These are phyloP conservation scores for Julus scandinavius DNA, from an alignment of 2,888 invertebrate genomes.

Conservation along the genomic window DNA sequence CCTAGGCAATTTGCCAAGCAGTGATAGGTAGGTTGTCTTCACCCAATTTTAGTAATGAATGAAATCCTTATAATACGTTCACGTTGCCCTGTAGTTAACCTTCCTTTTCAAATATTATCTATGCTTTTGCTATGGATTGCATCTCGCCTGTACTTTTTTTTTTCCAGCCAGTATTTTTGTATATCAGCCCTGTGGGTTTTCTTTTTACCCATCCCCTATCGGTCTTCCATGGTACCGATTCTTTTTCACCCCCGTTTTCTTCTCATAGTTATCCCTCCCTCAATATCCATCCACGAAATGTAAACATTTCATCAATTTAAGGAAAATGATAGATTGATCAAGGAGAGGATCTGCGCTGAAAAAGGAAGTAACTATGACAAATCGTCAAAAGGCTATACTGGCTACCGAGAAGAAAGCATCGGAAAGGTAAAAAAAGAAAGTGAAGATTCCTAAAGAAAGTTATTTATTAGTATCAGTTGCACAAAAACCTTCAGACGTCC, in stretches of 20 bases:
- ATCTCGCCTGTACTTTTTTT: conserved; percentile 24
- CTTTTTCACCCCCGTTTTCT: conserved; percentile 5
- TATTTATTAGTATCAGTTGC: conserved; percentile 43
- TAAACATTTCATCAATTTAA: conserved; percentile 33
- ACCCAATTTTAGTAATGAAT: conserved; percentile 41
- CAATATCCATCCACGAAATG: conserved; percentile 36
- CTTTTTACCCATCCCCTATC: neutral
- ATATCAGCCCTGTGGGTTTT: neutral
- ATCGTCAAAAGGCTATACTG: conserved; percentile 13
- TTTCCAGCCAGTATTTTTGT: conserved; percentile 11
- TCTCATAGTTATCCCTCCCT: conserved; percentile 40
- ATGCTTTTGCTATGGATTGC: conserved; percentile 21
- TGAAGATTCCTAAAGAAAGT: conserved; percentile 45
- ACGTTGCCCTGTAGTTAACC: conserved; percentile 38
- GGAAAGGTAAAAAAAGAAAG: conserved; percentile 29
- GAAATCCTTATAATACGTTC: neutral
- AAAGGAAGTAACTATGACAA: conserved; percentile 43
- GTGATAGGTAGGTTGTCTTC: conserved; percentile 39
- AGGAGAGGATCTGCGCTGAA: conserved; percentile 33
- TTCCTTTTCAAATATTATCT: conserved; percentile 25
- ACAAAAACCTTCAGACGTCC: conserved; percentile 35
- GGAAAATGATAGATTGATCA: conserved; percentile 39
- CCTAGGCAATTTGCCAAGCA: neutral
- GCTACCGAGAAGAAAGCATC: neutral
- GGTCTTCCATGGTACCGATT: neutral